phyloP scores from a whole-genome alignment of 2,888 invertebrate genomes.

The Agonopterix alstromeriana region DNA sequence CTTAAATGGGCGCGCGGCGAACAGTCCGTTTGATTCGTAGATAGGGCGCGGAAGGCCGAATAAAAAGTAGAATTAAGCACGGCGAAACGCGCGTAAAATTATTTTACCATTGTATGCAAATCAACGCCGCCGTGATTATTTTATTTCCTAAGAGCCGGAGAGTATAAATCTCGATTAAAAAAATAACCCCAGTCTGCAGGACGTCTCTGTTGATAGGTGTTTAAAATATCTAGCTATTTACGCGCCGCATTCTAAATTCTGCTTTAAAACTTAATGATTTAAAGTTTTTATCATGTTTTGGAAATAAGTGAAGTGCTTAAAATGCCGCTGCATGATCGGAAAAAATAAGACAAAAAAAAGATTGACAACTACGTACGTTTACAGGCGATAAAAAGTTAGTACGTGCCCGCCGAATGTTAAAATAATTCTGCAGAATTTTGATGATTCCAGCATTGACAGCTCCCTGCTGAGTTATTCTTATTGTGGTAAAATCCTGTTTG shows the following conservation, averaged over 20 bases:
- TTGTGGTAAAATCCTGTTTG: not conserved
- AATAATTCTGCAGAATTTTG: constrained; percentile 45
- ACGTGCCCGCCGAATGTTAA: constrained; percentile 47
- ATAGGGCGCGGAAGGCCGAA: constrained; percentile 70
- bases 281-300: not conserved
- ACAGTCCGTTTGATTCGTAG: constrained; percentile 71
- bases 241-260: constrained; percentile 7
- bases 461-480: constrained; percentile 16
- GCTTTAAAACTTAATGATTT: not conserved
- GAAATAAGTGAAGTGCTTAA: constrained; percentile 14
- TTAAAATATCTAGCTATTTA: constrained; percentile 21
- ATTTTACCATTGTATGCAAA: constrained; percentile 78
- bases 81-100: constrained; percentile 77
- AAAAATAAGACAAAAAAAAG: constrained; percentile 53
- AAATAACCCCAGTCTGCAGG: constrained; percentile 48
- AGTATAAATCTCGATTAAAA: constrained; percentile 69
- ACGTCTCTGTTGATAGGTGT: constrained; percentile 57
- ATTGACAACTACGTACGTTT: constrained; percentile 52
- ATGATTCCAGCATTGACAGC: constrained; percentile 45
- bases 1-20: constrained; percentile 57
- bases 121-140: constrained; percentile 71
- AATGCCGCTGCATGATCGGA: constrained; percentile 17
- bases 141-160: constrained; percentile 72
- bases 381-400: constrained; percentile 51
- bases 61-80: constrained; percentile 75